Conservation (phyloP, 1,140 invertebrate species). For the Palaemon carinicauda region DNA sequence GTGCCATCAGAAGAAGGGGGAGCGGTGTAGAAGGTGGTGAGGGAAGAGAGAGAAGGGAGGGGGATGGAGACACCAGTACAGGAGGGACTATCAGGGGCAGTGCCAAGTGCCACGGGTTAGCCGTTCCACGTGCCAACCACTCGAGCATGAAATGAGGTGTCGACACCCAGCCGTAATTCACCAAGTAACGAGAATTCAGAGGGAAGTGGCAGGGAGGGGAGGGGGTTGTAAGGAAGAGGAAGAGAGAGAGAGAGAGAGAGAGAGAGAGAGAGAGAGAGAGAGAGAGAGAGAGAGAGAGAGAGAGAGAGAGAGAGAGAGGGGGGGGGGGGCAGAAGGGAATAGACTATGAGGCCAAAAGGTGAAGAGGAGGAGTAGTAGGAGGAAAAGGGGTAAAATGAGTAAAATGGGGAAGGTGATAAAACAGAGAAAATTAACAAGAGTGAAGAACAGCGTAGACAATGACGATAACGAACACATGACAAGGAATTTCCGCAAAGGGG, state of each 20-base stretch:
- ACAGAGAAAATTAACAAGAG: too few species aligned
- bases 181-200: slow-evolving; percentile 1
- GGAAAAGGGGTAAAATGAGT: not conserved
- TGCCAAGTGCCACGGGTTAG: slow-evolving; percentile 19
- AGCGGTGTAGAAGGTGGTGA: not conserved
- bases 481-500: not conserved
- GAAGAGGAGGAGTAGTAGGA: not conserved
- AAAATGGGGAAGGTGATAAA: not conserved
- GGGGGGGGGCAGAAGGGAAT: not conserved
- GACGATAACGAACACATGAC: not conserved
- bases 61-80: too few species aligned
- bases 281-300: not conserved
- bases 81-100: not conserved
- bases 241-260: not conserved
- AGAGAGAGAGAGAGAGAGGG: not conserved
- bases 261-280: not conserved
- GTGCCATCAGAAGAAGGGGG: not conserved
- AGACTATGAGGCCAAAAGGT: not conserved
- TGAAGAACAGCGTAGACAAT: too few species aligned
- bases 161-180: slow-evolving; percentile 36
- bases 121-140: slow-evolving; percentile 31
- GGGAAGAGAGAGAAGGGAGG: not conserved
- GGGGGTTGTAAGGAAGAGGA: not conserved
- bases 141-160: slow-evolving; percentile 50
- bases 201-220: not conserved